These are phyloP conservation scores for Platycercus adscitus DNA, from an alignment of 2,113 vertebrate species.

Conservation along the genomic window DNA sequence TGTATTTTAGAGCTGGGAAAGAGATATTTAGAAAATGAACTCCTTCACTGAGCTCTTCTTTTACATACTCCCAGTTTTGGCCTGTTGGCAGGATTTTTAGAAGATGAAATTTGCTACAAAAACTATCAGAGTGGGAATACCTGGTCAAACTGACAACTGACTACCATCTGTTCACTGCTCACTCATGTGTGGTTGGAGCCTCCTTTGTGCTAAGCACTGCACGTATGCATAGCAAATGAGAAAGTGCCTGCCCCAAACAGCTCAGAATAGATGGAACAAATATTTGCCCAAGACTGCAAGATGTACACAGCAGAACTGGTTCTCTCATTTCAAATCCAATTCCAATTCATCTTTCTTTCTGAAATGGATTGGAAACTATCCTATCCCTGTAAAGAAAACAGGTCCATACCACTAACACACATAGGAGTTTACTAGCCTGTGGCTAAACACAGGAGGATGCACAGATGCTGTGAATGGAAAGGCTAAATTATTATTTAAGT, in stretches of 20 bases:
- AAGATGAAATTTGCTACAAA: neutral
- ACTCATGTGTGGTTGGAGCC: conserved; percentile 25
- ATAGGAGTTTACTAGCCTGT: neutral
- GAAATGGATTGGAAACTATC: neutral
- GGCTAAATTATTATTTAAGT: neutral
- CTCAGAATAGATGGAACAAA: neutral
- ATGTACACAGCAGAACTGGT: neutral
- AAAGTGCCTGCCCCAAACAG: conserved; percentile 9
- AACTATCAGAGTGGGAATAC: conserved; percentile 1
- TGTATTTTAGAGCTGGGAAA: neutral
- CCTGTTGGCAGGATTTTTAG: neutral
- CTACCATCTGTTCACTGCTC: conserved; percentile 36
- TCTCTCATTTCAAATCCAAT: neutral
- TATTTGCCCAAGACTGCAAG: neutral
- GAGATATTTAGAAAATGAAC: neutral
- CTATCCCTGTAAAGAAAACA: neutral
- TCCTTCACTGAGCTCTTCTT: neutral
- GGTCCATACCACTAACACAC: neutral
- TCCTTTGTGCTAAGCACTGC: neutral
- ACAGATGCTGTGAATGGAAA: neutral
- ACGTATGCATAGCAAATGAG: conserved; percentile 21
- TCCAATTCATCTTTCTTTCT: neutral
- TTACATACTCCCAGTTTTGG: neutral
- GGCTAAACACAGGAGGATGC: neutral
- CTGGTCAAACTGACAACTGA: conserved; percentile 12